Percentiles rank a stretch among this genome's conserved stretches.
These are phyloP conservation scores for Danaus melanippus DNA, from an alignment of 1,140 invertebrate species.

Conservation along the genomic window DNA sequence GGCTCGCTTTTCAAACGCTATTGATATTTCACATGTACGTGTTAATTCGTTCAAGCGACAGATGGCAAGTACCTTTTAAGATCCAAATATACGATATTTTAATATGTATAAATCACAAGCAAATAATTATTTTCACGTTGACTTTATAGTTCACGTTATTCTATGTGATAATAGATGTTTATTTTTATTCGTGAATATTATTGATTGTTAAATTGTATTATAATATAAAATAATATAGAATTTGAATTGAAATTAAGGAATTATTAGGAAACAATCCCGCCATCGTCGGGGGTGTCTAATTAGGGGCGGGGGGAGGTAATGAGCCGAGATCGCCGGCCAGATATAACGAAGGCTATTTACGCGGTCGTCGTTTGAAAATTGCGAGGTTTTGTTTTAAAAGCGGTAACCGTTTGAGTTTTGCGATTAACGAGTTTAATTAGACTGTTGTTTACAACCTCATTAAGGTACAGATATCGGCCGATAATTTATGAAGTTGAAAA, in stretches of 20 bases:
- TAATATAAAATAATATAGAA: slow-evolving; percentile 46
- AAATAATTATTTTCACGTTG: background rate
- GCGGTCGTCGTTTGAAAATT: slow-evolving; percentile 67
- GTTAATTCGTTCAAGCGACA: too few relatives aligned
- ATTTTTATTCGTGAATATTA: background rate
- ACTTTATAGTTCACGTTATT: background rate
- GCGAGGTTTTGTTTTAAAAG: slow-evolving; percentile 70
- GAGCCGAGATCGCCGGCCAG: slow-evolving; percentile 67
- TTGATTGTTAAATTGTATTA: slow-evolving; percentile 22
- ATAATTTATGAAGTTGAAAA: slow-evolving; percentile 68
- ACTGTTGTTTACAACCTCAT: slow-evolving; percentile 71
- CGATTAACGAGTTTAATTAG: slow-evolving; percentile 72
- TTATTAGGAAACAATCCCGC: slow-evolving; percentile 68
- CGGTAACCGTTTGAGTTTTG: slow-evolving; percentile 70
- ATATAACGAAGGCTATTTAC: slow-evolving; percentile 69
- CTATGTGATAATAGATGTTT: slow-evolving; percentile 1
- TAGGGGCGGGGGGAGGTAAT: slow-evolving; percentile 67
- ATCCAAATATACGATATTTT: too few relatives aligned
- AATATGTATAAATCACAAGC: too few relatives aligned
- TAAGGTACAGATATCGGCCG: slow-evolving; percentile 62
- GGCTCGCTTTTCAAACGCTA: too few relatives aligned
- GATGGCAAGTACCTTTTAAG: too few relatives aligned
- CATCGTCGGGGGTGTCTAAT: slow-evolving; percentile 55
- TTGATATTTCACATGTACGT: too few relatives aligned
- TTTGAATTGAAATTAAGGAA: slow-evolving; percentile 58